Evolutionary conservation across 2,888 invertebrate species (phyloP), one percentile per base, ranked within the genome.

Genomic region (Venusia cambrica): DNA sequence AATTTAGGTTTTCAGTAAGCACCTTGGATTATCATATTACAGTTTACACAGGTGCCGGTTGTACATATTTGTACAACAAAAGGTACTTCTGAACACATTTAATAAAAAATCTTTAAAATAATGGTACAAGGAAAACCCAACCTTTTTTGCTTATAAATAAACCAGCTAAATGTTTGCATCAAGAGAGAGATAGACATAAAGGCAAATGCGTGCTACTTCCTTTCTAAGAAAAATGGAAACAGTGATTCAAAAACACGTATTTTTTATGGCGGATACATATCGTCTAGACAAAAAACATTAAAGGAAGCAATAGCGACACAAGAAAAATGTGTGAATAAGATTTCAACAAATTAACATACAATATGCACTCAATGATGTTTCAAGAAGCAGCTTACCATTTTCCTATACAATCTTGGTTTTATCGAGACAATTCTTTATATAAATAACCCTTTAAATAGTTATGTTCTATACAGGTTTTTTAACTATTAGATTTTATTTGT

Each of bases 291-390:
- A 39, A 33, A 21, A 12, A 33, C 10, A 28, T 19, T 32, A 19
- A 35, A 41, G 43, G 43, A 47, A 45, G 37, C 32, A 43, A 12
- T 17, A 33, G 14, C 12, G 37, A 37, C 29, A 30, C 10, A 27
- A 34, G 37, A 36, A 36, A 36, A 42, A 42, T 45, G 38, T 38
- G 44, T 42, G 21, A 42, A 44, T 34, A 21, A 37, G 13, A 30
- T 30, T 35, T 24, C 30, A 45, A 30, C 29, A 1, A 11, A 46
- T 50, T 50, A 38, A 27, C 45, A 51, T 44, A 51, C 43, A 51
- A 51, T 48, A n/a, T 12, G 39, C 7, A 16, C 9, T n/a, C 26
- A 16, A 30, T 28, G 32, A 18, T 24, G 24, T 29, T 11, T 29
- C 7, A 36, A 36, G n/a, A n/a, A n/a, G n/a, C n/a, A n/a, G n/a